These are phyloP conservation scores for Carduelis carduelis DNA, from an alignment of 2,797 vertebrate genomes.

Conservation along the genomic window DNA sequence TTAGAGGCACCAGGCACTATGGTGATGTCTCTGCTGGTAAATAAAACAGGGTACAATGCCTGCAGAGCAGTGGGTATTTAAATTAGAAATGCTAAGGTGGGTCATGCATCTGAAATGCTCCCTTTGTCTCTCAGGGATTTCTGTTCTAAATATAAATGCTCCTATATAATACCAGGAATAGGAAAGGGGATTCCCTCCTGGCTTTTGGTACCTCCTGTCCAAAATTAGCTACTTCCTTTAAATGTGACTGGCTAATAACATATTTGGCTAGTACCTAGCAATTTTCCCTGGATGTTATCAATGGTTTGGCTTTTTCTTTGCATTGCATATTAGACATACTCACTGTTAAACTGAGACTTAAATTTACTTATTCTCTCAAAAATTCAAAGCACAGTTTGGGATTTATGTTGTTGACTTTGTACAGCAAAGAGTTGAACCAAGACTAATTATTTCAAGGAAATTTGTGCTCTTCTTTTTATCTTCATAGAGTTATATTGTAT, in stretches of 20 bases:
- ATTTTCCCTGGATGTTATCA: background rate
- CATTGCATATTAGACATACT: background rate
- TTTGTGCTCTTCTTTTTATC: background rate
- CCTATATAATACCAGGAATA: background rate
- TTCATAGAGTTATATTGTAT: background rate
- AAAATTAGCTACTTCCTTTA: background rate
- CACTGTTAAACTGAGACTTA: background rate
- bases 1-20: constrained; percentile 6
- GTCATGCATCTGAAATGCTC: background rate
- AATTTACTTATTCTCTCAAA: background rate
- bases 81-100: background rate
- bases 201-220: background rate
- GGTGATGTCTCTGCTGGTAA: constrained; percentile 16
- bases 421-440: background rate
- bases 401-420: background rate
- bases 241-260: background rate
- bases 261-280: background rate
- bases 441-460: background rate
- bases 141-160: background rate
- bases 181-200: background rate
- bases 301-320: accelerated
- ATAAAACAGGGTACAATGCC: background rate
- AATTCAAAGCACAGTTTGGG: background rate
- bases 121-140: background rate
- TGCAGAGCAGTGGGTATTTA: background rate